phyloP scores from a whole-genome alignment of 2,888 invertebrate genomes.

The Agyllia agylla region DNA sequence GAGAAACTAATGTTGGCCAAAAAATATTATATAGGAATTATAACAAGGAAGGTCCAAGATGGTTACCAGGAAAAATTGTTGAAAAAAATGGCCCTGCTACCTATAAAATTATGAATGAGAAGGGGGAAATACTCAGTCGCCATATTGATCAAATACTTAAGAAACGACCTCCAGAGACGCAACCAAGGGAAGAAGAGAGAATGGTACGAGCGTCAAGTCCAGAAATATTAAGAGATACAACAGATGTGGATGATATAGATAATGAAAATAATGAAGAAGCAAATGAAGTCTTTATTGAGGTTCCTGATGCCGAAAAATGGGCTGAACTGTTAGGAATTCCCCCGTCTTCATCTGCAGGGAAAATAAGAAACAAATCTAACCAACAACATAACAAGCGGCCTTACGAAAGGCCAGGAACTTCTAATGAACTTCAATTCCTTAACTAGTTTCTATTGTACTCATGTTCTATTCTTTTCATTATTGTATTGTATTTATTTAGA shows the following conservation, averaged over 20 bases:
- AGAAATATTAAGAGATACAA: neutral
- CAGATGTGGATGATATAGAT: neutral
- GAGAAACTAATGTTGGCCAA: neutral
- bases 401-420: constrained; percentile 20
- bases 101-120: constrained; percentile 18
- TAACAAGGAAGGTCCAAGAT: neutral
- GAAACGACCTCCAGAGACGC: neutral
- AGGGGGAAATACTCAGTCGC: constrained; percentile 8
- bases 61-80: constrained; percentile 19
- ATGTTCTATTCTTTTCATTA: neutral
- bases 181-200: neutral
- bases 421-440: neutral
- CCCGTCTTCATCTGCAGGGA: constrained; percentile 10
- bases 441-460: neutral
- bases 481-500: neutral
- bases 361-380: constrained; percentile 29
- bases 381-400: constrained; percentile 17
- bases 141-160: constrained; percentile 42
- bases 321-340: constrained; percentile 45
- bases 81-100: constrained; percentile 23
- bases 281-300: constrained; percentile 24
- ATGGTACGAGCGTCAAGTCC: neutral
- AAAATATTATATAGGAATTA: constrained; percentile 7
- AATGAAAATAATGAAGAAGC: neutral
- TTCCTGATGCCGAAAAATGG: constrained; percentile 31